Percentiles rank a stretch among this genome's conserved stretches.
These are phyloP conservation scores for Melanerpes formicivorus DNA, from an alignment of 2,113 vertebrate species.

Conservation along the genomic window DNA sequence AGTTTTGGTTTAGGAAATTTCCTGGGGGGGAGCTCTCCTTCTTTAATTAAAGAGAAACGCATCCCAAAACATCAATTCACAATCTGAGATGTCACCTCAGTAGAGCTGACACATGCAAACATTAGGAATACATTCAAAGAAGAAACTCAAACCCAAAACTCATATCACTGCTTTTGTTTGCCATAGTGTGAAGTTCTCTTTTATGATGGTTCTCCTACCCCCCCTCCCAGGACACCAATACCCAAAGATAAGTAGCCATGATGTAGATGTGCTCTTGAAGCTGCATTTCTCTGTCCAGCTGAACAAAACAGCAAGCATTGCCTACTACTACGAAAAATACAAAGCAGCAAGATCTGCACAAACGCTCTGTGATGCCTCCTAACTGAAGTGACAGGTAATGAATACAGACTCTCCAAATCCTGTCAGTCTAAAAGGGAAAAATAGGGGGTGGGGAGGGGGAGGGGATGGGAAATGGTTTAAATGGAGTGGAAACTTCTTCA, in stretches of 20 bases:
- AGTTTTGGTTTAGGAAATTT: slow-evolving; percentile 51
- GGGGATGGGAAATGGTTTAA: neutral
- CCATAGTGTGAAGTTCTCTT: neutral
- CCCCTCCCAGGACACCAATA: neutral
- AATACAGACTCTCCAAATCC: neutral
- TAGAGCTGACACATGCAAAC: neutral
- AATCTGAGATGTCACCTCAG: slow-evolving; percentile 35
- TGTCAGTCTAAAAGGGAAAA: neutral
- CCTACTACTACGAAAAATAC: neutral
- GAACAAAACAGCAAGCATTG: neutral
- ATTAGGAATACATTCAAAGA: neutral
- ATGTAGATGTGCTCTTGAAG: neutral
- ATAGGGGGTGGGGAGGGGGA: neutral
- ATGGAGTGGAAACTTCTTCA: neutral
- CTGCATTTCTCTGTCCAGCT: neutral
- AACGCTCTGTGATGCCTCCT: neutral
- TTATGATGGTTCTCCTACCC: neutral
- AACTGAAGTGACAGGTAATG: neutral
- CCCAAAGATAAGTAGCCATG: neutral
- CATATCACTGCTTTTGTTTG: neutral
- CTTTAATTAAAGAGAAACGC: slow-evolving; percentile 59
- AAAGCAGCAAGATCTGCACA: neutral
- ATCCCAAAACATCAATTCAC: slow-evolving; percentile 54
- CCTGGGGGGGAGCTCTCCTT: neutral
- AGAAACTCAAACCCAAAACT: neutral